Base-by-base conservation (phyloP, 1,140 invertebrate genomes). In the Lepidurus couesii region DNA sequence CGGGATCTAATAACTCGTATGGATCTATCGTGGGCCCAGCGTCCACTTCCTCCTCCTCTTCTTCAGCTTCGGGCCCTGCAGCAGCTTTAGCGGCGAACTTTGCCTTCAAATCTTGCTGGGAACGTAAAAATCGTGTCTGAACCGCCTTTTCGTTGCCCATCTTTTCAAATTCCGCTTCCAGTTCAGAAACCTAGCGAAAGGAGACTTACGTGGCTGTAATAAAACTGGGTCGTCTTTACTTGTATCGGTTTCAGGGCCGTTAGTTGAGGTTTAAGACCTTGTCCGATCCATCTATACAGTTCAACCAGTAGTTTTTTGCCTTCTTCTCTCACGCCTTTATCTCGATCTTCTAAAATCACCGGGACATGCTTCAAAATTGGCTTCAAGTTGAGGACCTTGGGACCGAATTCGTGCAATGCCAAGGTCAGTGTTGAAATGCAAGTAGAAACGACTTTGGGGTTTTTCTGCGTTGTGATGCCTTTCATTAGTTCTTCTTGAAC, bases 401-500 rank as follows among this genome's bases (percentile, higher is more conserved):
- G 89, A 13, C 97, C 96, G 88, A 97, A 98, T 83, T 95, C 92
- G 79, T 89, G 91, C 2, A 98, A 85, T 3, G 92, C 91, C 77
- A 91, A 87, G 42, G 91, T 92, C 7, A 95, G 83, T 21, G 91
- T 89, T 16, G 90, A 86, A n/a, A 96, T 89, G 85, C 93, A 96
- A 0, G 91, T 95, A 4, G 92, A 86, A 6, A 96, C 92, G 80
- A 97, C 94, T 88, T 98, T 98, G 0, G 97, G 97, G 86, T 97
- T 97, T 85, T 99, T 99, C 79, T 92, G 91, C 81, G 97, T 95
- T 47, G 85, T 82, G 84, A 97, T 91, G 42, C 96, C 96, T 87
- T 97, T 97, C 5, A 97, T 86, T 7, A 98, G 86, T 86, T 97
- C 95, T 83, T 98, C 96, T 84, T 93, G 87, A 1, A 96, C 94